Base-by-base conservation (phyloP, 2,113 vertebrate species). In the Bungarus multicinctus region DNA sequence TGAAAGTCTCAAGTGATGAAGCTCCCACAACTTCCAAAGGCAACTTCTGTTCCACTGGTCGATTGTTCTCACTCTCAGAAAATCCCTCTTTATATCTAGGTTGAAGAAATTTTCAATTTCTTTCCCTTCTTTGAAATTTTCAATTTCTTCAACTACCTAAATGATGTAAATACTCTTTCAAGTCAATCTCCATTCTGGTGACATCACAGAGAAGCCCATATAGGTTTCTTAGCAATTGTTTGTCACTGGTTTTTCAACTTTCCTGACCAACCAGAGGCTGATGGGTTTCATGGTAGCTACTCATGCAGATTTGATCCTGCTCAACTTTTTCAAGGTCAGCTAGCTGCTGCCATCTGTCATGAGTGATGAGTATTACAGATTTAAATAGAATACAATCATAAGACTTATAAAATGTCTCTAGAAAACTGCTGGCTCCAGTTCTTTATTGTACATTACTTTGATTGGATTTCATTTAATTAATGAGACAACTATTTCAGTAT, bases 401-500 rank as follows among this genome's bases (percentile, higher is more conserved):
- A 93, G 94, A 96, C 94, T 91, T 94, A 92, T 85, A 97, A 97
- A 97, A 97, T 93, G 94, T 92, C 95, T 96, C 91, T 47, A 97
- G 94, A 91, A 97, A 97, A 97, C 55, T 96, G 95, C 93, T 96
- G 96, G 93, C 92, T 57, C 94, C 95, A 22, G 27, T 95, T 95
- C 96, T 90, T 43, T 43, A 92, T 92, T 89, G 94, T 94, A 97
- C 96, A 95, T 93, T 0, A 0, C 95, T 93, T 89, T 11, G 60
- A 95, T 87, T 97, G 34, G 93, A 94, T 94, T 94, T 90, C 94
- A 96, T 90, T 91, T 97, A 97, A 97, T 97, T 96, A 97, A 96
- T 94, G 90, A 97, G 95, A 95, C 96, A 97, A 96, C 96, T 93
- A 90, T 93, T 88, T 95, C 94, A 88, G 89, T 91, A 95, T 97